Percentiles rank a stretch among this genome's conserved stretches.
phyloP scores from a whole-genome alignment of 2,797 vertebrate species.

The Siniperca scherzeri region DNA sequence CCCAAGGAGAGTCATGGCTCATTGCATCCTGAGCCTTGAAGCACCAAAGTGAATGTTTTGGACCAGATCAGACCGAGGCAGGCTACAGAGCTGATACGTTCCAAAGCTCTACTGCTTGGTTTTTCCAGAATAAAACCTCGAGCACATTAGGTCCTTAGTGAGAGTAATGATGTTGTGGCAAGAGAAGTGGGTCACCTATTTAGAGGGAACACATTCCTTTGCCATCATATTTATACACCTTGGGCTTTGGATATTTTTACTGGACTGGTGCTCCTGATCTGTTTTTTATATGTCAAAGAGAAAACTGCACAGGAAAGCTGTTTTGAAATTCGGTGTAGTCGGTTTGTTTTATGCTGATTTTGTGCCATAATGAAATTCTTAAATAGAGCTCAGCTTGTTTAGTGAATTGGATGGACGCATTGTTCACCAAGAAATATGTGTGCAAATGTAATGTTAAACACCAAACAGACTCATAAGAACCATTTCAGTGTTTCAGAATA shows the following conservation, averaged over 20 bases:
- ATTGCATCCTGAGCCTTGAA: conserved; percentile 29
- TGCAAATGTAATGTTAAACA: conserved; percentile 23
- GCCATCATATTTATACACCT: conserved; percentile 48
- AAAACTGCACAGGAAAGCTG: conserved; percentile 16
- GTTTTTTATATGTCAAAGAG: conserved; percentile 12
- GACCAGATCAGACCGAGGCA: conserved; percentile 3
- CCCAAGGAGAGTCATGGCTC: conserved; percentile 37
- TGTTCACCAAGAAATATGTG: conserved; percentile 20
- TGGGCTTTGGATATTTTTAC: conserved; percentile 41
- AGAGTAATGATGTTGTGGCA: conserved; percentile 55
- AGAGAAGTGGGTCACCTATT: conserved; percentile 60
- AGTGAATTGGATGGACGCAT: conserved; percentile 5
- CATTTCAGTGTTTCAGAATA: conserved; percentile 5
- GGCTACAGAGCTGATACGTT: conserved; percentile 20
- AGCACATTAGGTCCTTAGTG: conserved; percentile 24
- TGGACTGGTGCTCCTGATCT: conserved; percentile 27
- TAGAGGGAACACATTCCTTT: conserved; percentile 6
- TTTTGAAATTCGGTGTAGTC: conserved; percentile 13
- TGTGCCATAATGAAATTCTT: conserved; percentile 16
- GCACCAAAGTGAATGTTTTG: conserved; percentile 44
- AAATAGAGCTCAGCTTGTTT: conserved; percentile 26
- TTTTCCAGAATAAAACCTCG: conserved; percentile 43
- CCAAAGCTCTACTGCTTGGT: conserved; percentile 20
- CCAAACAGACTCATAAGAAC: conserved; percentile 25
- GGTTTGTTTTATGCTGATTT: conserved; percentile 21